phyloP scores from a whole-genome alignment of 2,888 invertebrate genomes.

The Andrena fulva region DNA sequence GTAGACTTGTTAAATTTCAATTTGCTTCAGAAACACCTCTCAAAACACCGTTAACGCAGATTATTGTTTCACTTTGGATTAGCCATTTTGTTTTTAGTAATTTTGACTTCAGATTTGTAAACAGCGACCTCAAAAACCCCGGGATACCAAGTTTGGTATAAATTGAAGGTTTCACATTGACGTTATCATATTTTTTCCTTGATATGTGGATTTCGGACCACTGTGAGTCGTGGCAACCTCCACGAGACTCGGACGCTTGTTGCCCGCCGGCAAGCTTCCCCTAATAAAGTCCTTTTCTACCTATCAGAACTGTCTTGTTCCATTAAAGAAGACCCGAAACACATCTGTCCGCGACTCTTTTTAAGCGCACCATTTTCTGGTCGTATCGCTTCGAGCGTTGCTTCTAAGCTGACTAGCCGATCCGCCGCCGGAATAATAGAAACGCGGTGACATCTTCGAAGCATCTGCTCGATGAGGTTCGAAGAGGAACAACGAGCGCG shows the following conservation, averaged over 20 bases:
- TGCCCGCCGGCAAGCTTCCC: slow-evolving; percentile 13
- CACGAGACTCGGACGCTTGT: not conserved
- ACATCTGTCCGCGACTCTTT: slow-evolving; percentile 67
- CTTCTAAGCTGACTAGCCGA: slow-evolving; percentile 42
- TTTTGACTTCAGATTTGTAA: no score
- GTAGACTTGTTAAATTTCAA: no score
- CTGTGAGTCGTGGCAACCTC: not conserved
- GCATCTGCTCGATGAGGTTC: slow-evolving; percentile 66
- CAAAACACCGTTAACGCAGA: no score
- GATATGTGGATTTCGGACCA: no score
- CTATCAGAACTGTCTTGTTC: not conserved
- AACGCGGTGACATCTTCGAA: slow-evolving; percentile 44
- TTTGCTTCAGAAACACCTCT: no score
- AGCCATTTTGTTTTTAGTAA: no score
- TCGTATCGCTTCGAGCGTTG: slow-evolving; percentile 57
- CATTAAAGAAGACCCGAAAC: slow-evolving; percentile 36
- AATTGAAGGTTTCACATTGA: no score
- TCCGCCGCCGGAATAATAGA: slow-evolving; percentile 65
- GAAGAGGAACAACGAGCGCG: not conserved
- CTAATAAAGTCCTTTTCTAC: not conserved
- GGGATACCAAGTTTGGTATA: no score
- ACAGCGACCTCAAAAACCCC: no score
- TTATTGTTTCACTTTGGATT: no score
- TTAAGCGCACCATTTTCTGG: slow-evolving; percentile 50
- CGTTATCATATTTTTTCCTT: no score